Conservation (phyloP, 2,888 invertebrate species). For the Drosophila algonquin region DNA sequence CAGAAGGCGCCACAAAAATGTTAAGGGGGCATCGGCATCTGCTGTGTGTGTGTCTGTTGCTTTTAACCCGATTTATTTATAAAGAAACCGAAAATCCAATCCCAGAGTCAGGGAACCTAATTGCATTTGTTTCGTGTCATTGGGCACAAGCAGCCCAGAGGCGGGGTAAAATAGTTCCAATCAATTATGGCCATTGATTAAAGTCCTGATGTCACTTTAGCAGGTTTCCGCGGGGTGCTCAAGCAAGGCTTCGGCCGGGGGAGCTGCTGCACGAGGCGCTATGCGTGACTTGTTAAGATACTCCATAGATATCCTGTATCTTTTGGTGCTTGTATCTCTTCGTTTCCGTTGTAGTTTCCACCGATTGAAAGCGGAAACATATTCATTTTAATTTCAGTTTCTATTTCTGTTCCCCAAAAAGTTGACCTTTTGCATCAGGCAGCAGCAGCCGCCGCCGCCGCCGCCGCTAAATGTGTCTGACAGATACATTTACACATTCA, state of each 20-base stretch:
- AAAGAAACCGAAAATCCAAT: conserved; percentile 30
- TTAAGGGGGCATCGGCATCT: conserved; percentile 3
- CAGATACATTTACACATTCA: conserved; percentile 28
- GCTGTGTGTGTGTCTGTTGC: conserved; percentile 44
- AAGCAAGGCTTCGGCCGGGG: neutral
- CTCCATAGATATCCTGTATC: neutral
- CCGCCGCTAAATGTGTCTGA: conserved; percentile 4
- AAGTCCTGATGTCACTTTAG: conserved; percentile 12
- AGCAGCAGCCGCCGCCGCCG: neutral
- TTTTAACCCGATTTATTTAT: conserved; percentile 69
- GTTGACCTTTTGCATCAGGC: conserved; percentile 28
- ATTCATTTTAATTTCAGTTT: conserved; percentile 1
- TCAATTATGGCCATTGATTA: conserved; percentile 23
- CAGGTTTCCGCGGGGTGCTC: neutral
- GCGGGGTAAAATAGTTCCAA: neutral
- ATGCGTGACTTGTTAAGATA: no score
- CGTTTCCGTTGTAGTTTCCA: neutral
- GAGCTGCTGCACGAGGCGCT: neutral
- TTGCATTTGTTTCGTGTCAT: conserved; percentile 71
- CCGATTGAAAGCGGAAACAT: no score
- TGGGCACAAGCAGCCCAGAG: conserved; percentile 45
- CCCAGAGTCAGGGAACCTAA: conserved; percentile 52
- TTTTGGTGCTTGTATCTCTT: neutral
- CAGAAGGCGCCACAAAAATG: conserved; percentile 68
- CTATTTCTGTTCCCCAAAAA: conserved; percentile 23